Base-by-base conservation (phyloP, 2,888 invertebrate species). In the Plutella xylostella region DNA sequence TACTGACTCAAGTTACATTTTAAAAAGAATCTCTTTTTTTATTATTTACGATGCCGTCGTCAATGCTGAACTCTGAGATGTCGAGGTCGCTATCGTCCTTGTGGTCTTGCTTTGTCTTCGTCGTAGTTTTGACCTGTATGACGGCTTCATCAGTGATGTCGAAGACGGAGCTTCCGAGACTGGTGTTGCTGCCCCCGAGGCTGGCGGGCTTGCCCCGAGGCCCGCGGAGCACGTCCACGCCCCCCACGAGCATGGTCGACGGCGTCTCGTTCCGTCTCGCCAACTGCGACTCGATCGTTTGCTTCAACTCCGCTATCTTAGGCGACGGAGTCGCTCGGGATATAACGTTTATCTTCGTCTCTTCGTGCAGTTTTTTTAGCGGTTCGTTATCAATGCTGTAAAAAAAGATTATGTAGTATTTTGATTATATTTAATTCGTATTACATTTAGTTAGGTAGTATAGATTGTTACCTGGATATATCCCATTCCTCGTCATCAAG, bases 281-380 rank as follows among this genome's bases (percentile, higher is more conserved):
- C 51, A 87, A 68, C 61, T 87, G 86, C 4, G 75, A 72, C 58
- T 87, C 86, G 28, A 88, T 86, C n/a, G 78, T 79, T 54, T 80
- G 69, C 45, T 85, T 86, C 45, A 87, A 63, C 63, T 86, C 83
- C 2, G 85, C 82, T 41, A 87, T 86, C 60, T 85, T 87, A 17
- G 86, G 79, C 55, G 85, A 84, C n/a, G n/a, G n/a, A n/a, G n/a
- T n/a, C 35, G 85, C 80, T 14, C 76, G 69, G 12, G 82, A 75
- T 51, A 71, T 71, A n/a, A 85, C 56, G 52, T 79, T 66, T 47
- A 85, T 76, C 50, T 68, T 75, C 0, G 69, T 71, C 33, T 65
- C 63, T 47, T 51, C 52, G 7, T 48, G 46, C 28, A 35, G 45
- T 17, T 61, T 62, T 49, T 68, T 68, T 11, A 70, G 51, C 4